A percentile compares a stretch with the other conserved stretches of the same genome.
Conservation (phyloP, 2,797 vertebrate species). For the Scolopax rusticola region DNA sequence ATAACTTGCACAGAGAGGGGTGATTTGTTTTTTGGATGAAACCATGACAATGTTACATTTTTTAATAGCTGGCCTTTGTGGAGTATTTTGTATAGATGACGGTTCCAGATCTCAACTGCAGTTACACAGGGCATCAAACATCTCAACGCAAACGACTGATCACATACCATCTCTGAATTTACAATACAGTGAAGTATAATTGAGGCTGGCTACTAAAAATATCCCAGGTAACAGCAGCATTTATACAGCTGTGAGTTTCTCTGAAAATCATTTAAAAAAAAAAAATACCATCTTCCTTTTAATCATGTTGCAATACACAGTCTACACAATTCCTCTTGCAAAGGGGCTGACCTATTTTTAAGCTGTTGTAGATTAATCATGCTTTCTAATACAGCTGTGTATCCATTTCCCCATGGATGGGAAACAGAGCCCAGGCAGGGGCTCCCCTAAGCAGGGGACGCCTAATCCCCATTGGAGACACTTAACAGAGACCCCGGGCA, state of each 20-base stretch:
- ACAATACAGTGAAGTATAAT: background rate
- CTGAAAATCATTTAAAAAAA: background rate
- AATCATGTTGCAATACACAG: background rate
- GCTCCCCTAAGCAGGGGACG: background rate
- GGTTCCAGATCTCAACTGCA: background rate
- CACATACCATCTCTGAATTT: background rate
- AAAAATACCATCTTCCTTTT: background rate
- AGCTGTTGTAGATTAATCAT: background rate
- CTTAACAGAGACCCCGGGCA: background rate
- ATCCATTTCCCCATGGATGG: background rate
- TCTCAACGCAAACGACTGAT: background rate
- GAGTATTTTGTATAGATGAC: background rate
- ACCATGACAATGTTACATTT: background rate
- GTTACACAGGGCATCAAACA: background rate
- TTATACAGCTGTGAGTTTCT: background rate
- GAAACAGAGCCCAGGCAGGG: too few relatives aligned
- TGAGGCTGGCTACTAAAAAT: background rate
- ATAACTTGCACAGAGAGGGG: background rate
- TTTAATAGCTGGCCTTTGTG: background rate
- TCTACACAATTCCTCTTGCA: background rate
- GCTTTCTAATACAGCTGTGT: background rate
- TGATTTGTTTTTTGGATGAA: background rate
- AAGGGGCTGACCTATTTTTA: background rate
- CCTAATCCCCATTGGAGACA: background rate
- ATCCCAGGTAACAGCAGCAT: background rate